Base-by-base conservation (phyloP, 2,888 invertebrate genomes). In the Dasypolia templi region DNA sequence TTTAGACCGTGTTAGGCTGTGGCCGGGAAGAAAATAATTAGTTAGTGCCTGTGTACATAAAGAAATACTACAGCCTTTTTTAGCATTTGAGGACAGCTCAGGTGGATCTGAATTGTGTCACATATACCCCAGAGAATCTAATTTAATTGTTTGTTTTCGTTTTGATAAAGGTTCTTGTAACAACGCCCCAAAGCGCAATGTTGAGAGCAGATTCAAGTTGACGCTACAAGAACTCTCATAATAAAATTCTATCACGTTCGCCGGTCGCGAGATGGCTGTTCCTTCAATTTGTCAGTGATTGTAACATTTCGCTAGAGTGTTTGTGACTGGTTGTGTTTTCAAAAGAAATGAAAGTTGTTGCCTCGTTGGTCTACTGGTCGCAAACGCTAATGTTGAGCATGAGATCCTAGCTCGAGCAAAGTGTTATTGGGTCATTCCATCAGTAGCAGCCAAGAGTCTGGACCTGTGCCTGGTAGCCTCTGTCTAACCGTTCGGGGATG, bases 231-330 rank as follows among this genome's bases (percentile, higher is more conserved):
- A 35, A 67, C 66, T 65, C 71, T 70, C 22, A 62, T 70, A 74
- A n/a, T n/a, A n/a, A n/a, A n/a, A 74, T 82, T 65, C 44, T 46
- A 58, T 76, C 58, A 56, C 63, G 73, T 71, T 35, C 61, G 2
- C 17, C 49, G 58, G 51, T 76, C 44, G 56, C 53, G 55, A 61
- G 66, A 68, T 75, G 61, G 58, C 44, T 44, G 72, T 72, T 59
- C n/a, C 59, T 73, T 62, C 67, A 79, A 82, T 74, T 82, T 76
- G 58, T 76, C 64, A 73, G 66, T 72, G 71, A 67, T 85, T 76
- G 73, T 68, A 65, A 64, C 22, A 42, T 79, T 70, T 61, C 42
- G 29, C 35, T 7, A 22, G 19, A 42, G 14, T 55, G 42, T 51
- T 42, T 67, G 46, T 14, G 6, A 51, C 6, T 56, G 49, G n/a